Base-by-base conservation (phyloP, 2,888 invertebrate genomes). In the Abscondita cerata region DNA sequence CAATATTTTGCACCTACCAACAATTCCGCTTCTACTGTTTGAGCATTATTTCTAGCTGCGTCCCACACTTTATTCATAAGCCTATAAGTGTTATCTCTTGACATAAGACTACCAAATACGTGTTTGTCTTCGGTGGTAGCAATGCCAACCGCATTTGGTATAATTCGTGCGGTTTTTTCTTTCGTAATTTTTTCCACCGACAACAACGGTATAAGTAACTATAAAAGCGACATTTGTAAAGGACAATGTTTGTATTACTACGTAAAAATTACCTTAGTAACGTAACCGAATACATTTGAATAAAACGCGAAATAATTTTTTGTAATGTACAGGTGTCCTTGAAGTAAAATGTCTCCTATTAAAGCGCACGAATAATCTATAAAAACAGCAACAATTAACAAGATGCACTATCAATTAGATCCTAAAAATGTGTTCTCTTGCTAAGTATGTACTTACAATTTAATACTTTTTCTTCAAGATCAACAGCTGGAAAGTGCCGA, bases 251-350 rank as follows among this genome's bases (percentile, higher is more conserved):
- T 25, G 25, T 25, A 25, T 25, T 25, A 6, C 25, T 4, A 2
- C 25, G 25, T 4, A 2, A 25, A 25, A 4, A 8, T 41, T 81
- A 94, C 93, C 88, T 93, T 93, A 75, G 95, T 94, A 69, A 95
- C 93, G 81, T 95, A 93, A 75, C 96, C 96, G 80, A 96, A 95
- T 62, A 97, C 95, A 81, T 96, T 96, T 67, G 96, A 96, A 82
- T 96, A 95, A 84, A 96, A 96, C 72, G 95, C 96, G 83, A 96
- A 95, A 83, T 95, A 95, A 80, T 95, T 94, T 78, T 92, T 91
- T 66, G 96, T 95, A 78, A 96, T 94, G 83, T 96, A 96, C 71
- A 97, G 86, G 78, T 94, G 92, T 56, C 96, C 96, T 83, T 96
- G 96, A 18, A 96, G 87, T 53, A 96, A 83, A 72, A 96, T 93